Evolutionary conservation across 1,140 invertebrate genomes (phyloP).

Genomic region (Zophobas morio): DNA sequence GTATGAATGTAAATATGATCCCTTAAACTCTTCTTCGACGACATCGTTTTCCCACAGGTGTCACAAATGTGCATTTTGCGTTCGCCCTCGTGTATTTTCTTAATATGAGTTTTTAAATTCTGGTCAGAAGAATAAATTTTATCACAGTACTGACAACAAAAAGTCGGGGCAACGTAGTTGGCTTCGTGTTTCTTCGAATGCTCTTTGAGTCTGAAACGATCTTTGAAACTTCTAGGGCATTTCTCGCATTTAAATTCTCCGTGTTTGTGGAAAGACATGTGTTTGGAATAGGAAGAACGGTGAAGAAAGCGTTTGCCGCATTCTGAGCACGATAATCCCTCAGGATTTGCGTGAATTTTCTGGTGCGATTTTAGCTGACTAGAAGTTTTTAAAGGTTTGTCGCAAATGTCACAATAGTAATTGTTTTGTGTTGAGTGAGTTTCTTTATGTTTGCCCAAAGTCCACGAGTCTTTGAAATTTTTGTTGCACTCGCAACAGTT

Average conservation of each 20-base stretch:
- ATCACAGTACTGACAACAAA: slow-evolving; percentile 61
- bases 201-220: slow-evolving; percentile 44
- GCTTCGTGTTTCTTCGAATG: slow-evolving; percentile 53
- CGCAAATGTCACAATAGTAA: background rate
- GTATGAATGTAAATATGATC: slow-evolving; percentile 65
- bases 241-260: slow-evolving; percentile 25
- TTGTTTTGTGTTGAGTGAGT: background rate
- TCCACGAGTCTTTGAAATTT: background rate
- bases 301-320: background rate
- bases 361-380: background rate
- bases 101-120: slow-evolving; percentile 75
- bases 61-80: slow-evolving; percentile 73
- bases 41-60: slow-evolving; percentile 55
- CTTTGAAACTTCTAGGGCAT: slow-evolving; percentile 48
- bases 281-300: slow-evolving; percentile 4
- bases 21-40: slow-evolving; percentile 53
- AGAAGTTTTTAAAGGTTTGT: background rate
- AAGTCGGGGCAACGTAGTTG: slow-evolving; percentile 43
- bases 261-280: slow-evolving; percentile 7
- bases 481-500: background rate
- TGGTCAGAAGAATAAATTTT: slow-evolving; percentile 71
- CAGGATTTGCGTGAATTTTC: background rate
- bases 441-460: background rate
- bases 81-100: slow-evolving; percentile 74
- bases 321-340: background rate